A percentile compares a stretch with the other conserved stretches of the same genome.
Conservation (phyloP, 2,797 vertebrate genomes). For the Enoplosus armatus region DNA sequence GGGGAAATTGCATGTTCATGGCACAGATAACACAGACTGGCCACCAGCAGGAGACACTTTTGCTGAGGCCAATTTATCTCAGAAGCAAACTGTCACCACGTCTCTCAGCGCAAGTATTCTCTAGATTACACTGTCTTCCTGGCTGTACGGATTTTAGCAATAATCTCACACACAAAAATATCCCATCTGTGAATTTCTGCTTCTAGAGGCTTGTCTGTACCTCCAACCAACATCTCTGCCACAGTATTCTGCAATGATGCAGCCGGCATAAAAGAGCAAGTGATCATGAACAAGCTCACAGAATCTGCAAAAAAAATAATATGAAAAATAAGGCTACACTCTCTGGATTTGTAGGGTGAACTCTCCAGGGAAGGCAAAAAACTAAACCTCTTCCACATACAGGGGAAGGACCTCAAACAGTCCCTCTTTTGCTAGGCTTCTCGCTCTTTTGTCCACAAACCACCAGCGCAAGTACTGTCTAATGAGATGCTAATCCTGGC, state of each 20-base stretch:
- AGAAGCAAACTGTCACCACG: constrained; percentile 74
- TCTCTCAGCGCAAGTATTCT: constrained; percentile 56
- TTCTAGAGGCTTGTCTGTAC: neutral
- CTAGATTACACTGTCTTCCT: constrained; percentile 48
- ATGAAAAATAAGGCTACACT: constrained; percentile 35
- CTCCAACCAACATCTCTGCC: neutral
- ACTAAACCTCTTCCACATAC: constrained; percentile 54
- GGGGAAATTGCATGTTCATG: constrained; percentile 84
- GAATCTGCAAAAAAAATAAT: constrained; percentile 16
- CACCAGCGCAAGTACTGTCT: constrained; percentile 50
- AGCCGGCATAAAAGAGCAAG: constrained; percentile 25
- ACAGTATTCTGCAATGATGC: constrained; percentile 32
- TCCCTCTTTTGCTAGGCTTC: constrained; percentile 46
- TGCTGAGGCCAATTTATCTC: constrained; percentile 79
- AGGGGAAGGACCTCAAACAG: constrained; percentile 31
- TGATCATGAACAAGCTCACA: constrained; percentile 43
- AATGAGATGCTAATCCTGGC: constrained; percentile 85
- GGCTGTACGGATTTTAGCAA: constrained; percentile 44
- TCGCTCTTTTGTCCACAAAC: constrained; percentile 71
- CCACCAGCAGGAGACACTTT: constrained; percentile 81
- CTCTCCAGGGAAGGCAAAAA: constrained; percentile 29
- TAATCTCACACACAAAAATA: constrained; percentile 34
- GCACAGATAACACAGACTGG: constrained; percentile 80
- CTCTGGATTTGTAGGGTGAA: constrained; percentile 55
- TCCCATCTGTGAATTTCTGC: constrained; percentile 24